These are phyloP conservation scores for Hyppa rectilinea DNA, from an alignment of 2,888 invertebrate species.

Conservation along the genomic window DNA sequence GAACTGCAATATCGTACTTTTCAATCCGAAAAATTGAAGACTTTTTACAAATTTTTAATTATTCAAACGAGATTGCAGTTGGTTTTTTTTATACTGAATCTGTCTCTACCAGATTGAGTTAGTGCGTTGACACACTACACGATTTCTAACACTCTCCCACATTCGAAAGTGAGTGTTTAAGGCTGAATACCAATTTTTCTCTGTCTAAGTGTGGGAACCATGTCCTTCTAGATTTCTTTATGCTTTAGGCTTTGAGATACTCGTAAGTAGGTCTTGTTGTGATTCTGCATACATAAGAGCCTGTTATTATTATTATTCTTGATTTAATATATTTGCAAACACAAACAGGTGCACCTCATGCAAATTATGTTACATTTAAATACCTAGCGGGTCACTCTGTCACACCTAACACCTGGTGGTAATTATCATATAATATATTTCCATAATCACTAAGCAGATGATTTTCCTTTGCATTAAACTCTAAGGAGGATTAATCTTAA, in stretches of 20 bases:
- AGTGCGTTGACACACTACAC: conserved; percentile 39
- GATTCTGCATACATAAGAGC: conserved; percentile 13
- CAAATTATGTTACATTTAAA: conserved; percentile 1
- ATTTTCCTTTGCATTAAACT: conserved; percentile 3
- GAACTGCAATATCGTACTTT: not conserved
- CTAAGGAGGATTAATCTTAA: not conserved
- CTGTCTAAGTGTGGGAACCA: conserved; percentile 52
- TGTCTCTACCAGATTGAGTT: not conserved
- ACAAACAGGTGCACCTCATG: not conserved
- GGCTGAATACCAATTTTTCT: conserved; percentile 59
- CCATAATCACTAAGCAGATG: conserved; percentile 1
- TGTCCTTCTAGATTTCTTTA: conserved; percentile 43
- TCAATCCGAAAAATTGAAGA: no score
- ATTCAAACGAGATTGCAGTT: no score
- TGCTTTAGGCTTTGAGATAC: conserved; percentile 20
- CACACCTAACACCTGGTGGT: not conserved
- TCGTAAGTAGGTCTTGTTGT: conserved; percentile 31
- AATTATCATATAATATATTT: conserved; percentile 7
- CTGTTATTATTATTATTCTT: not conserved
- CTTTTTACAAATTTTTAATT: no score
- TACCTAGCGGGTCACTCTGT: not conserved
- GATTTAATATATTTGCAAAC: not conserved
- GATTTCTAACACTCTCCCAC: conserved; percentile 58
- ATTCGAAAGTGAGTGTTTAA: conserved; percentile 57
- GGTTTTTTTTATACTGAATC: no score